Conservation (phyloP, 2,113 vertebrate genomes). For the Phylloscopus trochilus region DNA sequence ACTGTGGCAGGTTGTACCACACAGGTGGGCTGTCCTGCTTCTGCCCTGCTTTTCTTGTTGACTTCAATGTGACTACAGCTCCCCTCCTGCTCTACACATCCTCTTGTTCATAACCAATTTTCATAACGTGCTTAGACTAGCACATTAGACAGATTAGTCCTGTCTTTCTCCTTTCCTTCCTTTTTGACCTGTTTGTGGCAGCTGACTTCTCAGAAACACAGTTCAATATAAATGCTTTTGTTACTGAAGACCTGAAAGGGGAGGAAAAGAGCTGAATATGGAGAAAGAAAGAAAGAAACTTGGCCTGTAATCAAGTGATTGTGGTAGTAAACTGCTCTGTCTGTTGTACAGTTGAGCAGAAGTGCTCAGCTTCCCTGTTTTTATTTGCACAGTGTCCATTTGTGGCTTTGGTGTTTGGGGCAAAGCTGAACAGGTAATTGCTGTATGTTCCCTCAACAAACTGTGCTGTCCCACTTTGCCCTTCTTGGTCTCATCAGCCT, state of each 20-base stretch:
- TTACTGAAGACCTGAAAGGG: not conserved
- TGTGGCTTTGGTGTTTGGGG: not conserved
- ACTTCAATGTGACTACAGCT: rapidly evolving
- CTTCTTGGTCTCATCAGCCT: not conserved
- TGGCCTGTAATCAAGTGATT: not conserved
- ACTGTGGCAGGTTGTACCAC: not conserved
- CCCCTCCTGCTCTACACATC: not conserved
- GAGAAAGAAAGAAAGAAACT: not conserved
- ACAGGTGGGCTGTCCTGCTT: not conserved
- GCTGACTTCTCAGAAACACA: not conserved
- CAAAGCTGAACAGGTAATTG: not conserved
- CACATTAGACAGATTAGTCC: not conserved
- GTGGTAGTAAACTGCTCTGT: not conserved
- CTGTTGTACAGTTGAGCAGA: not conserved
- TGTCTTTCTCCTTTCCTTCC: not conserved
- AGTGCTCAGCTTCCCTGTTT: not conserved
- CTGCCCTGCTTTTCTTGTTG: not conserved
- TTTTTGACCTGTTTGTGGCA: not conserved
- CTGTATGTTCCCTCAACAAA: not conserved
- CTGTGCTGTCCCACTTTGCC: not conserved
- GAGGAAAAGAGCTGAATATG: not conserved
- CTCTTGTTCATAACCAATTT: not conserved
- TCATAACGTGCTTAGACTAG: not conserved
- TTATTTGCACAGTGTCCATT: not conserved
- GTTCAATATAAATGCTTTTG: not conserved